phyloP scores from a whole-genome alignment of 2,888 invertebrate genomes.

The Lycocerus yunnanus region DNA sequence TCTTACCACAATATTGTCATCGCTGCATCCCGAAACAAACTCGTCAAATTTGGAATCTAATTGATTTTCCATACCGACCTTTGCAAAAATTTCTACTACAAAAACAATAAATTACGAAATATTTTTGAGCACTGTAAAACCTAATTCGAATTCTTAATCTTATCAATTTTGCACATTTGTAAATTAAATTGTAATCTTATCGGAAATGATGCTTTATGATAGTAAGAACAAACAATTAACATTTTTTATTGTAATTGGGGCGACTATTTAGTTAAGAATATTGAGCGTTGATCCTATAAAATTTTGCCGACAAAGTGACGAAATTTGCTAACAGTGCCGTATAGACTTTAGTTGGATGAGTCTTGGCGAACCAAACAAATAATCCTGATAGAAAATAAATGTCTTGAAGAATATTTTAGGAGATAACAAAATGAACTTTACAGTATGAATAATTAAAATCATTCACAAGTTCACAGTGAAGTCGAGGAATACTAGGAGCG shows the following conservation, averaged over 20 bases:
- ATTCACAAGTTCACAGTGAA: no score
- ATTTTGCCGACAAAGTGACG: not conserved
- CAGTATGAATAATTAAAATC: no score
- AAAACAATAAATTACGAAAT: not conserved
- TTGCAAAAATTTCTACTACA: not conserved
- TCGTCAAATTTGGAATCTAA: not conserved
- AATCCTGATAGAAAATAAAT: no score
- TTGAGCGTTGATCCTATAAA: not conserved
- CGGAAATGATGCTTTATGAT: not conserved
- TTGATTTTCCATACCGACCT: not conserved
- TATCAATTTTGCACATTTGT: not conserved
- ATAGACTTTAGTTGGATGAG: no score
- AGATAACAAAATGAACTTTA: no score
- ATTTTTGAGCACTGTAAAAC: not conserved
- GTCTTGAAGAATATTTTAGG: no score
- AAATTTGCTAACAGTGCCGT: no score
- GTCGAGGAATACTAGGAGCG: no score
- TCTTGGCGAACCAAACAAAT: no score
- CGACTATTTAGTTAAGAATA: not conserved
- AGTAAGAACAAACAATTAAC: not conserved
- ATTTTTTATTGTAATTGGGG: not conserved
- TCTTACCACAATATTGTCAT: not conserved
- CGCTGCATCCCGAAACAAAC: not conserved
- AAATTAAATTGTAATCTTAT: not conserved
- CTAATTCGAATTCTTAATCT: not conserved